Evolutionary conservation across 2,888 invertebrate species (phyloP).

Genomic region (Perizoma affinitatum): DNA sequence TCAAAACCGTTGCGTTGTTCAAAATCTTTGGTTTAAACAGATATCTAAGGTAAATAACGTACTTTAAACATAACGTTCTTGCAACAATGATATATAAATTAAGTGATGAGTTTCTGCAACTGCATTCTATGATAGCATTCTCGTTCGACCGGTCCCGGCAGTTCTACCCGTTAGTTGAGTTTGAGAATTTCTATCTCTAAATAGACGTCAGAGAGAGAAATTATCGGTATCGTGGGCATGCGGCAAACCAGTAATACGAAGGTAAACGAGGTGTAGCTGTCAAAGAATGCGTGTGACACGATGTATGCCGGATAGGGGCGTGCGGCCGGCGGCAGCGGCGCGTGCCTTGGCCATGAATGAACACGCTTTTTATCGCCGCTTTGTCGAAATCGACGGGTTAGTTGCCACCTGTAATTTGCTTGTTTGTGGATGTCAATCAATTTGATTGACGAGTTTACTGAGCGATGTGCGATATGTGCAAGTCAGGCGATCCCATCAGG

Average conservation of each 20-base stretch:
- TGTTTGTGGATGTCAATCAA: conserved; percentile 62
- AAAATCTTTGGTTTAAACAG: not conserved
- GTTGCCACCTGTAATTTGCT: conserved; percentile 74
- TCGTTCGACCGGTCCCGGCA: conserved; percentile 37
- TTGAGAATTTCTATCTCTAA: conserved; percentile 39
- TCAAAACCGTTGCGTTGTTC: not conserved
- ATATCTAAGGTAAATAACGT: conserved; percentile 3
- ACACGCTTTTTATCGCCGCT: conserved; percentile 74
- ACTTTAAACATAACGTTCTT: not conserved
- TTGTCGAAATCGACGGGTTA: conserved; percentile 66
- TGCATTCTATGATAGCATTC: conserved; percentile 36
- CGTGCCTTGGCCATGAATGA: conserved; percentile 54
- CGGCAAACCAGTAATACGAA: conserved; percentile 47
- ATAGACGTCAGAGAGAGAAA: conserved; percentile 38
- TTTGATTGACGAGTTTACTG: conserved; percentile 47
- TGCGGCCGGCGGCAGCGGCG: conserved; percentile 32
- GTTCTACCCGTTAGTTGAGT: conserved; percentile 33
- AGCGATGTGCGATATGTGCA: conserved; percentile 26
- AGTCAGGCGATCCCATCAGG: conserved; percentile 7
- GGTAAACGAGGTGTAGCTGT: conserved; percentile 64
- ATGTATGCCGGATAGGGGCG: conserved; percentile 39
- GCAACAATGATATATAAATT: conserved; percentile 22
- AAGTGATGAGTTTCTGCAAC: conserved; percentile 37
- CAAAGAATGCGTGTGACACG: conserved; percentile 69
- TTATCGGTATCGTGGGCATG: conserved; percentile 43